Percentiles rank a stretch among this genome's conserved stretches.
These are phyloP conservation scores for Siniperca scherzeri DNA, from an alignment of 2,797 vertebrate species.

Conservation along the genomic window DNA sequence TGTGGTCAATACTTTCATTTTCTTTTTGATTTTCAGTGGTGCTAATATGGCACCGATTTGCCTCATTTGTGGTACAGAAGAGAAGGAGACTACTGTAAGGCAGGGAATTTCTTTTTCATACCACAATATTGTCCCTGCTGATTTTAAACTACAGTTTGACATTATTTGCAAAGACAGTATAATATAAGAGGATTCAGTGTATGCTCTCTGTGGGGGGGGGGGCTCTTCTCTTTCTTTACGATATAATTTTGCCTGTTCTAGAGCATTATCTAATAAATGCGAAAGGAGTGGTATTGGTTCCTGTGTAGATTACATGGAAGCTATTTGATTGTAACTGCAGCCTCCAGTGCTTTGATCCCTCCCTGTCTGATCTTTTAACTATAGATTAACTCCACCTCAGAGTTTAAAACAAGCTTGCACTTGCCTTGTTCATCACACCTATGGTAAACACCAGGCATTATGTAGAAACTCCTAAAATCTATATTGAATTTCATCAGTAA, in stretches of 20 bases:
- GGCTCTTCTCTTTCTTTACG: constrained; percentile 24
- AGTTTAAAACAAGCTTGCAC: constrained; percentile 53
- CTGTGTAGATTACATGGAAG: constrained; percentile 68
- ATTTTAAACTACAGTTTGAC: constrained; percentile 79
- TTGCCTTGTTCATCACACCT: constrained; percentile 50
- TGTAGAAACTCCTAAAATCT: constrained; percentile 51
- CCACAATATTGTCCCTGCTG: constrained; percentile 66
- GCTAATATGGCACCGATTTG: constrained; percentile 65
- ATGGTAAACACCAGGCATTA: constrained; percentile 42
- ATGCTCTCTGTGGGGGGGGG: constrained; percentile 57
- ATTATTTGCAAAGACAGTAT: constrained; percentile 79
- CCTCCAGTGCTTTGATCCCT: constrained; percentile 73
- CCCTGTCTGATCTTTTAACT: constrained; percentile 74
- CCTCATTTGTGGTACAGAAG: constrained; percentile 54
- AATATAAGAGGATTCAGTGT: constrained; percentile 64
- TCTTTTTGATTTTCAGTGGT: constrained; percentile 40
- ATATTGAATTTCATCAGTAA: constrained; percentile 29
- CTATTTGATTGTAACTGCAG: constrained; percentile 70
- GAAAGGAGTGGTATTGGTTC: constrained; percentile 48
- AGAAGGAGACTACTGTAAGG: constrained; percentile 34
- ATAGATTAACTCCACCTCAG: constrained; percentile 59
- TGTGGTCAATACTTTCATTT: constrained; percentile 63
- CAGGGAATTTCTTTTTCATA: constrained; percentile 57
- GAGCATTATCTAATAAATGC: constrained; percentile 30
- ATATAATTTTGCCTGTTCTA: constrained; percentile 45